Percentiles rank a stretch among this genome's conserved stretches.
These are phyloP conservation scores for Drosophila leontia DNA, from an alignment of 1,140 invertebrate genomes.

Conservation along the genomic window DNA sequence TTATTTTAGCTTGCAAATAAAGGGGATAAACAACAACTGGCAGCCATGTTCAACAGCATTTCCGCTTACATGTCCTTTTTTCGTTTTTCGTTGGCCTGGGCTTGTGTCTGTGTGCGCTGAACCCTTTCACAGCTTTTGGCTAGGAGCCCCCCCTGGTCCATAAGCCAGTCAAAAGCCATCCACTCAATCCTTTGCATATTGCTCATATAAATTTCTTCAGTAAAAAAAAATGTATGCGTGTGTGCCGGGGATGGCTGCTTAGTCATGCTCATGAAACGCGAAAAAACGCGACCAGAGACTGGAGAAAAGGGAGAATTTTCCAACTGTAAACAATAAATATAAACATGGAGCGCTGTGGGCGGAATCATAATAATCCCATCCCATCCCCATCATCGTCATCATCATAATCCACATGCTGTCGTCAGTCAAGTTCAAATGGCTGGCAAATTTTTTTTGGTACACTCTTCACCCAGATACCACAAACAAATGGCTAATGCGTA, in stretches of 20 bases:
- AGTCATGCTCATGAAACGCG: slow-evolving; percentile 67
- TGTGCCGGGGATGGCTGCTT: slow-evolving; percentile 48
- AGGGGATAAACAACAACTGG: slow-evolving; percentile 58
- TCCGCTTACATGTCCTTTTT: slow-evolving; percentile 44
- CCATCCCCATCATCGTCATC: slow-evolving; percentile 28
- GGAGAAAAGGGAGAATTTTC: slow-evolving; percentile 35
- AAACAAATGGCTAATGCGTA: slow-evolving; percentile 41
- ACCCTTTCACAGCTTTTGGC: slow-evolving; percentile 40
- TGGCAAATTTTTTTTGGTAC: slow-evolving; percentile 44
- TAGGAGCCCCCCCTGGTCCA: slow-evolving; percentile 11
- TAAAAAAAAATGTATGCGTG: slow-evolving; percentile 26
- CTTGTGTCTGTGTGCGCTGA: slow-evolving; percentile 10
- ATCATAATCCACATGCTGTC: slow-evolving; percentile 45
- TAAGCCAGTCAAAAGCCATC: slow-evolving; percentile 27
- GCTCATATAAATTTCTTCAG: slow-evolving; percentile 56
- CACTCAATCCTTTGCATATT: slow-evolving; percentile 59
- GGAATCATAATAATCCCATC: slow-evolving; percentile 42
- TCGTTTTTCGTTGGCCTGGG: slow-evolving; percentile 7
- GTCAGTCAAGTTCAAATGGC: slow-evolving; percentile 59
- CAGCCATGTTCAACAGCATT: slow-evolving; percentile 46
- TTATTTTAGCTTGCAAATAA: slow-evolving; percentile 59
- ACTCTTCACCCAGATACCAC: slow-evolving; percentile 27
- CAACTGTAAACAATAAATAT: slow-evolving; percentile 71
- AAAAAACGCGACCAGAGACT: slow-evolving; percentile 34
- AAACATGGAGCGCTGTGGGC: slow-evolving; percentile 41